Base-by-base conservation (phyloP, 2,797 vertebrate genomes). In the Cryptoprocta ferox region DNA sequence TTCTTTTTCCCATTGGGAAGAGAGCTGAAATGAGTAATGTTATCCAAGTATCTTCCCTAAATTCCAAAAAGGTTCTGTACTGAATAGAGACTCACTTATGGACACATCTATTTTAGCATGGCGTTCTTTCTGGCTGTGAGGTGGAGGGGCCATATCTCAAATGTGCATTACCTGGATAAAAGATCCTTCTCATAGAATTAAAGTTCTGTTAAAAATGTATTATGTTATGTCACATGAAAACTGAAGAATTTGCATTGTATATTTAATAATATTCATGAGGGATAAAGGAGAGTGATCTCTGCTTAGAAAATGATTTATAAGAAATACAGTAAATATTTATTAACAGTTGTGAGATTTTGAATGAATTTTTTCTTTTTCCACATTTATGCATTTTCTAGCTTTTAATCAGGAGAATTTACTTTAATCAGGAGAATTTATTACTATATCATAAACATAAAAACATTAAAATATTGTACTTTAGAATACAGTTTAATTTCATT, bases 1-100 rank as follows among this genome's bases (percentile, higher is more conserved):
- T 95, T 95, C 80, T 97, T 66, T 96, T 85, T 85, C 89, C 89
- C 80, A 39, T 37, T 76, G 68, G 89, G 86, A 94, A 89, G 70
- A 89, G 89, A 91, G 75, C 80, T 73, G 82, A 93, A 96, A 93
- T 80, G 79, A 93, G 63, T 37, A 63, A 86, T 45, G 80, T 28
- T 78, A 89, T 87, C 94, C 82, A 95, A 76, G 87, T 56, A 37
- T 95, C 87, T 93, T 68, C 73, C 28, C 53, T 83, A 83, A 83
- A 97, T 89, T 95, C 65, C 70, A 93, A 66, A 95, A 89, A 91
- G 95, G 68, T 66, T 97, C 42, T 90, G 71, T 75, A 61, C 73
- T 91, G 63, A 94, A 71, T 30, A 35, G n/a, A 4, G 24, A 87
- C 50, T 82, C 59, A 84, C 13, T 91, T 76, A 82, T 35, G 88